A percentile compares a stretch with the other conserved stretches of the same genome.
Conservation (phyloP, 2,113 vertebrate genomes). For the Cyprinodon brontotheroides region DNA sequence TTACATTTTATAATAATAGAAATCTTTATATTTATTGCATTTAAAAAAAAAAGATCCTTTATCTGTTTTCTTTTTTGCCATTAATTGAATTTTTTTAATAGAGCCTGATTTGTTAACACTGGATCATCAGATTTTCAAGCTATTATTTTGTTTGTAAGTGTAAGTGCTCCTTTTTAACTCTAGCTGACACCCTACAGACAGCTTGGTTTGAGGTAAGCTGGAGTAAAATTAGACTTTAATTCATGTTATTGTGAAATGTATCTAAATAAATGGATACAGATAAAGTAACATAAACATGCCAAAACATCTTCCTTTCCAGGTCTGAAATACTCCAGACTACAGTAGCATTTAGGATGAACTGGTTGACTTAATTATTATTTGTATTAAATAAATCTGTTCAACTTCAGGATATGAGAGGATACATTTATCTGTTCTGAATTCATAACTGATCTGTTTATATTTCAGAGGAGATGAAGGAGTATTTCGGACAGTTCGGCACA, state of each 20-base stretch:
- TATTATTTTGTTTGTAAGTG: too few species aligned
- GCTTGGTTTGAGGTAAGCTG: too few species aligned
- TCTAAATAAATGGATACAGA: neutral
- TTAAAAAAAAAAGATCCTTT: too few species aligned
- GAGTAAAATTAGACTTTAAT: too few species aligned
- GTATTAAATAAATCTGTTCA: neutral
- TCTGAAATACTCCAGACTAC: neutral
- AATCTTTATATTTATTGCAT: too few species aligned
- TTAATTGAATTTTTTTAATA: neutral
- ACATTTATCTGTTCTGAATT: neutral
- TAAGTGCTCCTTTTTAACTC: too few species aligned
- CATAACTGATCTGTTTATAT: conserved; percentile 13
- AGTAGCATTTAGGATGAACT: neutral
- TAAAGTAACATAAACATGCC: neutral
- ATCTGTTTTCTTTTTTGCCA: too few species aligned
- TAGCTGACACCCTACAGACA: too few species aligned
- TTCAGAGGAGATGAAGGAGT: conserved; percentile 86
- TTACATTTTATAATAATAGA: too few species aligned
- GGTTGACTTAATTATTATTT: neutral
- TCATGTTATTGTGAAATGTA: neutral
- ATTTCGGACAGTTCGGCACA: conserved; percentile 89
- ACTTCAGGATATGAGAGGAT: neutral
- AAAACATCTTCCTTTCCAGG: neutral
- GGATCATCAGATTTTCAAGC: too few species aligned
- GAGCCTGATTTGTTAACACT: too few species aligned